Conservation (phyloP, 2,113 vertebrate species). For the Sylvietta virens region DNA sequence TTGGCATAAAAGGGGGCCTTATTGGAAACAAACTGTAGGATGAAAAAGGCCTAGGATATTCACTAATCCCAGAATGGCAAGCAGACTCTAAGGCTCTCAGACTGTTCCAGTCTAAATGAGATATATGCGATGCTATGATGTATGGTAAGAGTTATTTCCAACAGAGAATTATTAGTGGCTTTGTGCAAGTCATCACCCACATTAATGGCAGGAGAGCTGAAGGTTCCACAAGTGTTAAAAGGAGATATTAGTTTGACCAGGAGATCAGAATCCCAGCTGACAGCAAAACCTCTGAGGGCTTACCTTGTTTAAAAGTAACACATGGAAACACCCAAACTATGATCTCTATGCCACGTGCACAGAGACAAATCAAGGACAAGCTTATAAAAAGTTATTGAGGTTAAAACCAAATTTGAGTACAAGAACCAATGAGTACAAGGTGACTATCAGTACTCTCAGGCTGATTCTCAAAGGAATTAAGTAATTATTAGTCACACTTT, state of each 20-base stretch:
- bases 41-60: not conserved
- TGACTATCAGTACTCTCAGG: not conserved
- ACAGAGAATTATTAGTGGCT: not conserved
- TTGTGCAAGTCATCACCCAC: not conserved
- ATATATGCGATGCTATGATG: rapidly evolving
- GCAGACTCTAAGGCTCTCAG: not conserved
- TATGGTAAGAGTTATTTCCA: not conserved
- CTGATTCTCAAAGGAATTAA: not conserved
- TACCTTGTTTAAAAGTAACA: not conserved
- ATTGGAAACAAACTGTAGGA: not conserved
- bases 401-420: not conserved
- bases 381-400: not conserved
- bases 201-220: not conserved
- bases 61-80: not conserved
- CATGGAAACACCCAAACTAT: not conserved
- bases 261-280: not conserved
- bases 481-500: not conserved
- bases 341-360: not conserved
- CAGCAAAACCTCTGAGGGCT: not conserved
- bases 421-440: not conserved
- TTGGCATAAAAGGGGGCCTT: not conserved
- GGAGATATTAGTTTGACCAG: not conserved
- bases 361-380: not conserved
- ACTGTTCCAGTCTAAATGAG: not conserved
- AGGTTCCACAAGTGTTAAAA: not conserved